These are phyloP conservation scores for Rhagium mordax DNA, from an alignment of 2,888 invertebrate species.

Conservation along the genomic window DNA sequence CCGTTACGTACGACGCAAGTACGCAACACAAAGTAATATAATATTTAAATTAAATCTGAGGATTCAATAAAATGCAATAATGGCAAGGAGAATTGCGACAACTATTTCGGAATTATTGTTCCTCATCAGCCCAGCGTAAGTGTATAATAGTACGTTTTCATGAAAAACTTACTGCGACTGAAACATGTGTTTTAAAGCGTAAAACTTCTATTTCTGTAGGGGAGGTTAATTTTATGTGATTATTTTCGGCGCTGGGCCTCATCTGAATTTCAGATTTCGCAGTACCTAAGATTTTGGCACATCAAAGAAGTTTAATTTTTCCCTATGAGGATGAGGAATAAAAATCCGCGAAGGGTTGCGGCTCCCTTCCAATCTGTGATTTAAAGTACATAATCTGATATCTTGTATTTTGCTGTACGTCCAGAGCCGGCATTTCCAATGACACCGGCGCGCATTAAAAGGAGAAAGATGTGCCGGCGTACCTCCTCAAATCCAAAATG, in stretches of 20 bases:
- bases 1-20: conserved; percentile 27
- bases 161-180: no score
- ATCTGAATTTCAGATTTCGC: conserved; percentile 49
- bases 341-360: conserved; percentile 41
- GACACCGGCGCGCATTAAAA: conserved; percentile 23
- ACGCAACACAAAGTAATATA: background rate
- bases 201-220: background rate
- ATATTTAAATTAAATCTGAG: no score
- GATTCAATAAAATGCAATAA: no score
- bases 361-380: conserved; percentile 62
- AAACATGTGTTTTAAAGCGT: background rate
- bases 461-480: conserved; percentile 38
- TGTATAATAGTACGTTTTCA: no score
- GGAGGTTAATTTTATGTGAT: background rate
- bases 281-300: conserved; percentile 39
- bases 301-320: conserved; percentile 47
- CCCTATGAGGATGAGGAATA: conserved; percentile 42
- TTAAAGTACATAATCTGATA: conserved; percentile 65
- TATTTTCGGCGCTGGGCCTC: background rate
- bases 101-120: no score
- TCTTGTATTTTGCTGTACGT: conserved; percentile 49
- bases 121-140: no score
- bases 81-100: no score
- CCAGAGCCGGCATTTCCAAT: conserved; percentile 26
- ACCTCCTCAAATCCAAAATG: conserved; percentile 60